These are phyloP conservation scores for Acanthosoma haemorrhoidale DNA, from an alignment of 2,888 invertebrate species.

Conservation along the genomic window DNA sequence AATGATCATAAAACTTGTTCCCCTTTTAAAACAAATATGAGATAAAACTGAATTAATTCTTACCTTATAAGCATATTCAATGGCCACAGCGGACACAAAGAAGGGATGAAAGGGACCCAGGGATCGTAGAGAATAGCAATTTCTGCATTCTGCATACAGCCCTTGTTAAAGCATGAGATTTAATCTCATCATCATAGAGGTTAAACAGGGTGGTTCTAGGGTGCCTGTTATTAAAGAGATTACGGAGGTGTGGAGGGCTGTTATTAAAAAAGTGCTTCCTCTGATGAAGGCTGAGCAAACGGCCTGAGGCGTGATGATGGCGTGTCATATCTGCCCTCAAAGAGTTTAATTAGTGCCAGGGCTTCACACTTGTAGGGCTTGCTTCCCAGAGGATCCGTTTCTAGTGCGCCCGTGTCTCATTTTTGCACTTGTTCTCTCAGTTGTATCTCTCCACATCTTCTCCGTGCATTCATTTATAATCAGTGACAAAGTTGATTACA, in stretches of 20 bases:
- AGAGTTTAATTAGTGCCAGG: slow-evolving; percentile 15
- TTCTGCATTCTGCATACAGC: background rate
- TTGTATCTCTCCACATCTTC: no score
- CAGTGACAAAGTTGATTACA: no score
- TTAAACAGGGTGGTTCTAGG: no score
- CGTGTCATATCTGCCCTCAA: background rate
- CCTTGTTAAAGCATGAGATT: background rate
- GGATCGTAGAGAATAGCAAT: background rate
- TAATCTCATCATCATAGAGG: slow-evolving; percentile 4
- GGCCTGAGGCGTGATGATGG: background rate
- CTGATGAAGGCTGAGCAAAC: background rate
- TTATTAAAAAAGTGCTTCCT: background rate
- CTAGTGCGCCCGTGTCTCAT: no score
- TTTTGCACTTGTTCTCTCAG: no score
- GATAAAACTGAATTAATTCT: no score
- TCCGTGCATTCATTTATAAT: no score
- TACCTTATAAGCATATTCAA: no score
- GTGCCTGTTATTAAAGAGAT: slow-evolving; percentile 5
- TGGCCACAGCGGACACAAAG: no score
- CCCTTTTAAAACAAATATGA: no score
- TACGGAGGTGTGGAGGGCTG: background rate
- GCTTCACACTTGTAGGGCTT: background rate
- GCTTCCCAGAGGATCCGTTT: no score
- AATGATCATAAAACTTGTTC: no score
- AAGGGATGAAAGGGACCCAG: background rate